Conservation (phyloP, 1,140 invertebrate genomes). For the Atta colombica region DNA sequence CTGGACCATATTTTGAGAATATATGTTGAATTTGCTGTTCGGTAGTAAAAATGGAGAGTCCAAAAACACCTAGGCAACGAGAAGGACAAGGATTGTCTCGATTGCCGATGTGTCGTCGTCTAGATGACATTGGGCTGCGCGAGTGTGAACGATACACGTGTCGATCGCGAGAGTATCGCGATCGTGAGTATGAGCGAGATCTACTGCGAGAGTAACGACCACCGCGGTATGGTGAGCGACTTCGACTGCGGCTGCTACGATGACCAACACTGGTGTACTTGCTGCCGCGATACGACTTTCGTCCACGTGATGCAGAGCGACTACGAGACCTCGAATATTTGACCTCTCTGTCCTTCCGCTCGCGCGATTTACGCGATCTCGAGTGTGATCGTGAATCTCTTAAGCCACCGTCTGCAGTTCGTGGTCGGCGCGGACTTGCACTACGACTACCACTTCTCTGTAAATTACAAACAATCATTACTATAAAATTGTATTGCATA, state of each 20-base stretch:
- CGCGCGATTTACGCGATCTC: constrained; percentile 81
- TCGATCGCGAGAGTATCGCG: constrained; percentile 83
- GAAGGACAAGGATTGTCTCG: constrained; percentile 95
- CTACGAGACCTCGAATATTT: constrained; percentile 85
- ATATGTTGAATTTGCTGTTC: constrained; percentile 97
- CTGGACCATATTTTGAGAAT: constrained; percentile 96
- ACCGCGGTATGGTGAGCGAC: constrained; percentile 86
- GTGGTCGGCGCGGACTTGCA: constrained; percentile 78
- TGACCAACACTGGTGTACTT: constrained; percentile 80
- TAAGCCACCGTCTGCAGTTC: constrained; percentile 77
- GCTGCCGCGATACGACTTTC: constrained; percentile 80
- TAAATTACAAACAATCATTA: constrained; percentile 33
- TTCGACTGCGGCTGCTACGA: constrained; percentile 85
- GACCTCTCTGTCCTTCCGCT: constrained; percentile 80
- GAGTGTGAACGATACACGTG: constrained; percentile 84
- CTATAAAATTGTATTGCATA: background rate
- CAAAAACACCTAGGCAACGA: constrained; percentile 98
- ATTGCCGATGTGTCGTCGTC: constrained; percentile 88
- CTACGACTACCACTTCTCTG: constrained; percentile 83
- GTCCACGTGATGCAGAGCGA: constrained; percentile 80
- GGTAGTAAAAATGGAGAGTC: constrained; percentile 96
- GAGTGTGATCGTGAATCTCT: constrained; percentile 83
- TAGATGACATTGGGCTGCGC: constrained; percentile 88
- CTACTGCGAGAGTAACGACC: constrained; percentile 86
- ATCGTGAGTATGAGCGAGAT: constrained; percentile 86